phyloP scores from a whole-genome alignment of 2,888 invertebrate genomes.

The Drosophila kuntzei region DNA sequence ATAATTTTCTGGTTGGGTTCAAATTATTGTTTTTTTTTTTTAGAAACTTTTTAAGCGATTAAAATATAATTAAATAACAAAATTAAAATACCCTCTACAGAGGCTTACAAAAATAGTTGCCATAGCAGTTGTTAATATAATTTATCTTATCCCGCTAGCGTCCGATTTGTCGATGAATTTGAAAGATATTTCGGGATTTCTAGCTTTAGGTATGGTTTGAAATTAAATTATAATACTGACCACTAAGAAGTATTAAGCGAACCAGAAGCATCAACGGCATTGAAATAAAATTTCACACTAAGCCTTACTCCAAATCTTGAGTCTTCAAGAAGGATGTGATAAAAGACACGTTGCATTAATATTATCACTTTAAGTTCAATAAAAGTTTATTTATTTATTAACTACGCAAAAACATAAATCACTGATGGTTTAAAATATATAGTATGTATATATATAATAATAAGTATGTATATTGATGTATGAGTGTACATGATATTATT shows the following conservation, averaged over 20 bases:
- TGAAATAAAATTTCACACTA: neutral
- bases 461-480: constrained; percentile 71
- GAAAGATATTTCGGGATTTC: too few relatives aligned
- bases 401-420: constrained; percentile 70
- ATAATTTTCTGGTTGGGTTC: too few relatives aligned
- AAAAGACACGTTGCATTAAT: constrained; percentile 2
- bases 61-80: neutral
- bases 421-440: constrained; percentile 65
- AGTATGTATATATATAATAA: constrained; percentile 58
- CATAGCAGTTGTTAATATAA: too few relatives aligned
- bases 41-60: neutral
- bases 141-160: too few relatives aligned
- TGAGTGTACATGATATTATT: constrained; percentile 76
- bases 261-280: neutral
- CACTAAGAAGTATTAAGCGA: neutral
- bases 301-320: neutral
- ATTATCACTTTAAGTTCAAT: constrained; percentile 54
- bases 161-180: too few relatives aligned
- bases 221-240: neutral
- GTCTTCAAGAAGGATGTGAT: neutral
- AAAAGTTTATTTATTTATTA: constrained; percentile 79
- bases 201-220: neutral
- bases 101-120: neutral
- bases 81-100: neutral
- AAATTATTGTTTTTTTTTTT: too few relatives aligned